A percentile compares a stretch with the other conserved stretches of the same genome.
Conservation (phyloP, 2,113 vertebrate genomes). For the Carassius auratus region DNA sequence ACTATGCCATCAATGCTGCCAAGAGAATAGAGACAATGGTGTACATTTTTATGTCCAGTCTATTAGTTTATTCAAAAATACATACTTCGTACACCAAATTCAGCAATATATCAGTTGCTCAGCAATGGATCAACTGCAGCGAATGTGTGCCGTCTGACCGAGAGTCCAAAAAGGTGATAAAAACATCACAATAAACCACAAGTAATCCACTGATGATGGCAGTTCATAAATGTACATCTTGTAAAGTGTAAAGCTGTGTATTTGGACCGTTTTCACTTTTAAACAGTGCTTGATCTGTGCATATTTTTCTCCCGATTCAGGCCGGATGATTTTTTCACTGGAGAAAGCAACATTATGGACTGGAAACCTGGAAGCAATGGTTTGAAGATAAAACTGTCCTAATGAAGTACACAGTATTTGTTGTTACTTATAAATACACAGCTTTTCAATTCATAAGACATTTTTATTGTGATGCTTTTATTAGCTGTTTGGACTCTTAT, state of each 20-base stretch:
- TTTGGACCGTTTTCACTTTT: neutral
- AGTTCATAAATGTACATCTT: neutral
- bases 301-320: neutral
- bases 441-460: neutral
- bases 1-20: constrained; percentile 89
- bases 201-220: too few species aligned
- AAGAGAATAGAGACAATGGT: neutral
- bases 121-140: neutral
- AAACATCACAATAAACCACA: neutral
- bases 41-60: neutral
- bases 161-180: neutral
- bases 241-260: neutral
- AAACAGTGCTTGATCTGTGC: neutral
- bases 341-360: too few species aligned
- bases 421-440: neutral
- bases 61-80: neutral
- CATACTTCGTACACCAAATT: neutral
- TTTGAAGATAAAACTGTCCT: neutral
- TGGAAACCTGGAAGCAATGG: neutral
- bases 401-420: neutral
- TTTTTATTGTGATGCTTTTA: neutral
- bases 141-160: too few species aligned
- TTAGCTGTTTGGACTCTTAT: neutral
- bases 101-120: neutral
- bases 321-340: too few species aligned